These are phyloP conservation scores for Atrichornis clamosus DNA, from an alignment of 2,113 vertebrate genomes.

Conservation along the genomic window DNA sequence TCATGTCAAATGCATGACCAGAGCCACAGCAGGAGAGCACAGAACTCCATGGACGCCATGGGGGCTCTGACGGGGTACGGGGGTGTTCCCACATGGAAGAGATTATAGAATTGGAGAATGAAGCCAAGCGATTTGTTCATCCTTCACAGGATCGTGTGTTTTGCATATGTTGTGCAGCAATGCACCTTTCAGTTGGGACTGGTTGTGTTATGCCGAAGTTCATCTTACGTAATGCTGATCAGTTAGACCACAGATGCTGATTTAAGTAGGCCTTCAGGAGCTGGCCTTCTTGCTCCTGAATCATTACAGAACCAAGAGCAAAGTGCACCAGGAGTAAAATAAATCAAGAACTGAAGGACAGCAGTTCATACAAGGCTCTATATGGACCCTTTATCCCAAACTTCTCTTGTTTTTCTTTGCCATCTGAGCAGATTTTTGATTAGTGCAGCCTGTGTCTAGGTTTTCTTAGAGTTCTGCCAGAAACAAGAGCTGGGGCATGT, in stretches of 20 bases:
- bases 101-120: background rate
- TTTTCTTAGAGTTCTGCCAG: slow-evolving; percentile 34
- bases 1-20: background rate
- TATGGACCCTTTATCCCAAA: background rate
- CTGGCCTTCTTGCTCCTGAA: background rate
- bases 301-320: slow-evolving; percentile 24
- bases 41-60: background rate
- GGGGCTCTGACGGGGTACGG: background rate
- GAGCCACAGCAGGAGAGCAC: background rate
- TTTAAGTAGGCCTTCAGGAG: slow-evolving; percentile 37
- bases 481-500: slow-evolving; percentile 29
- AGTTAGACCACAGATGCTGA: slow-evolving; percentile 22
- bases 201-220: background rate
- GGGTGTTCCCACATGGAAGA: slow-evolving; percentile 26
- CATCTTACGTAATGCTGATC: background rate
- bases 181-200: slow-evolving; percentile 29
- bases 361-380: background rate
- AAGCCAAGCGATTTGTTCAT: slow-evolving; percentile 41
- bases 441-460: background rate
- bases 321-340: background rate
- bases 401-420: background rate
- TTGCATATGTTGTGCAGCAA: slow-evolving; percentile 32
- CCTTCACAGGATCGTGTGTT: background rate
- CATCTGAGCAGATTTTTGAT: slow-evolving; percentile 30
- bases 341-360: slow-evolving; percentile 21